phyloP scores from a whole-genome alignment of 2,113 vertebrate genomes.

The Sylvilagus bachmani region DNA sequence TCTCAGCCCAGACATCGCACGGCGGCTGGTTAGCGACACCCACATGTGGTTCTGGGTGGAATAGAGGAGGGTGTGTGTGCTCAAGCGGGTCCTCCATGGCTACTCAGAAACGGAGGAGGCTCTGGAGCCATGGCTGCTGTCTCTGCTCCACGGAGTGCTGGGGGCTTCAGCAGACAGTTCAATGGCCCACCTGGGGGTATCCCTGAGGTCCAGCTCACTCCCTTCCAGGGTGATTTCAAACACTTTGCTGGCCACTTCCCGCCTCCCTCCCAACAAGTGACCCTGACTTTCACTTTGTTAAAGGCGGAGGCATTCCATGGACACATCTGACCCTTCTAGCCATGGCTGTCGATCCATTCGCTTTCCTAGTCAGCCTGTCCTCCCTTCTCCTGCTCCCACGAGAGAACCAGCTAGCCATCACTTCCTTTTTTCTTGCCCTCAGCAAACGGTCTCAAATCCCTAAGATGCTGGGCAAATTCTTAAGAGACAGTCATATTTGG shows the following conservation, averaged over 20 bases:
- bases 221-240: background rate
- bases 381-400: background rate
- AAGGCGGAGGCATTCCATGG: background rate
- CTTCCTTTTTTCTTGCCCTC: background rate
- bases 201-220: background rate
- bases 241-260: background rate
- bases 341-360: too few species aligned
- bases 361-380: background rate
- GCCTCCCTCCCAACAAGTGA: background rate
- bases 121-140: background rate
- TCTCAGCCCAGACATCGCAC: fast-evolving
- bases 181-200: background rate
- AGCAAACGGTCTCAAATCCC: background rate
- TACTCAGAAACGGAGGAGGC: background rate
- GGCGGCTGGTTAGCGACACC: background rate
- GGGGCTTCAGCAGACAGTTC: background rate
- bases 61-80: background rate
- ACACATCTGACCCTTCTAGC: background rate
- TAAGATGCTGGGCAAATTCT: background rate
- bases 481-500: conserved; percentile 1
- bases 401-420: background rate
- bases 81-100: background rate
- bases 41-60: background rate
- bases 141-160: background rate
- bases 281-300: background rate